These are phyloP conservation scores for Cydia fagiglandana DNA, from an alignment of 1,140 invertebrate genomes.

Conservation along the genomic window DNA sequence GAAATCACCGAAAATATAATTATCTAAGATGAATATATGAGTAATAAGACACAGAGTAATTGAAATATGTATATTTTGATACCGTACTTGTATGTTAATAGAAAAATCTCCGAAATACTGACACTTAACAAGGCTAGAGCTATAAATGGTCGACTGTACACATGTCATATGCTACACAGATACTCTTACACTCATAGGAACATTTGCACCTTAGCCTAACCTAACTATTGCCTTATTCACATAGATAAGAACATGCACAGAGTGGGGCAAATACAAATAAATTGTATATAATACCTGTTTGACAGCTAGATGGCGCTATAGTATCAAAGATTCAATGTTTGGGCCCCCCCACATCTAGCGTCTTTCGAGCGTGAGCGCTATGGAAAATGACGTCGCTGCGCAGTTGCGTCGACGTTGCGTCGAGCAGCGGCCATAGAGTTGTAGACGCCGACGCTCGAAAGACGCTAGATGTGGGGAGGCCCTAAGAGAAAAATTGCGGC, in stretches of 20 bases:
- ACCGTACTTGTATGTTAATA: constrained; percentile 71
- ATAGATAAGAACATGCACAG: neutral
- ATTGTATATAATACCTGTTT: too few relatives aligned
- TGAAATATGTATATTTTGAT: constrained; percentile 71
- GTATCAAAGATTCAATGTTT: too few relatives aligned
- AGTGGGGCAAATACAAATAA: neutral
- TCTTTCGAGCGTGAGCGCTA: too few relatives aligned
- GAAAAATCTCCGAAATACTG: constrained; percentile 69
- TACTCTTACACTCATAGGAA: constrained; percentile 73
- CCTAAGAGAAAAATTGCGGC: too few relatives aligned
- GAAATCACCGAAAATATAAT: constrained; percentile 10
- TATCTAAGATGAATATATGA: neutral
- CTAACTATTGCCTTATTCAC: constrained; percentile 31
- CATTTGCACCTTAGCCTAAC: constrained; percentile 75
- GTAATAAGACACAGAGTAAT: constrained; percentile 41
- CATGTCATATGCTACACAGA: constrained; percentile 43
- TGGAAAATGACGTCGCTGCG: too few relatives aligned
- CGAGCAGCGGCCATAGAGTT: too few relatives aligned
- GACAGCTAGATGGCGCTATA: too few relatives aligned
- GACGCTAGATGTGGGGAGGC: too few relatives aligned
- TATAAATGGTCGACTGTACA: constrained; percentile 69
- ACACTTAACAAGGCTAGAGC: constrained; percentile 68
- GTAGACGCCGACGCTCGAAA: too few relatives aligned
- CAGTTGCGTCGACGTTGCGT: too few relatives aligned
- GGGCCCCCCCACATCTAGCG: too few relatives aligned